phyloP scores from a whole-genome alignment of 2,888 invertebrate genomes.

The Aricia artaxerxes region DNA sequence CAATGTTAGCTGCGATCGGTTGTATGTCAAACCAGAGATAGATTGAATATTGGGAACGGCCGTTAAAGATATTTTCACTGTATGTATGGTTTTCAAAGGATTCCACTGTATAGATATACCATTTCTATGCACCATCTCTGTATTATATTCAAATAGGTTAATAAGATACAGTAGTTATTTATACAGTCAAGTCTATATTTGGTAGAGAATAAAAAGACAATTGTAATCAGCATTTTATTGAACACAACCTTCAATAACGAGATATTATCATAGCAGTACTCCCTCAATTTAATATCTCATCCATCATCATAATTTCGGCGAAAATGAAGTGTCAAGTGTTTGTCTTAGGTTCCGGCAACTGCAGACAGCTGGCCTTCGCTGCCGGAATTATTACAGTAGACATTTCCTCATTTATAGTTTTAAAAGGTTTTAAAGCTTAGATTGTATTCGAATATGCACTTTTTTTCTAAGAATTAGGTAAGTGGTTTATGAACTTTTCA shows the following conservation, averaged over 20 bases:
- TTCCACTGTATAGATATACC: no score
- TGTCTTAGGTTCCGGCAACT: constrained; percentile 13
- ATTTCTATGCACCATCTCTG: no score
- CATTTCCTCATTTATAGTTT: constrained; percentile 10
- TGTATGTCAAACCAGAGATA: no score
- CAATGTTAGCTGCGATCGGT: no score
- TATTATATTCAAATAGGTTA: no score
- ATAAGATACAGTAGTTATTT: not conserved
- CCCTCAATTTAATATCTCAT: not conserved
- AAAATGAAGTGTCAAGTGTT: constrained; percentile 9
- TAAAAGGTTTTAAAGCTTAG: not conserved
- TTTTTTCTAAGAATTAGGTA: no score
- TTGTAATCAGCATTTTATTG: not conserved
- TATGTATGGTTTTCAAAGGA: no score
- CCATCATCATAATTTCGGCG: not conserved
- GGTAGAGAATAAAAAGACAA: constrained; percentile 6
- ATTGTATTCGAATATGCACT: no score
- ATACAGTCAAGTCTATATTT: not conserved
- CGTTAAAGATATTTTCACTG: no score
- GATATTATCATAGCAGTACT: not conserved
- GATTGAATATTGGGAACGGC: no score
- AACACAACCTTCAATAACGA: not conserved
- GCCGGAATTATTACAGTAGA: constrained; percentile 7
- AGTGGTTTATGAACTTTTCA: not conserved
- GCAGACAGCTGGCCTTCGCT: constrained; percentile 18